Percentiles rank a stretch among this genome's conserved stretches.
phyloP scores from a whole-genome alignment of 2,797 vertebrate species.

The Halcyon chelicuti region DNA sequence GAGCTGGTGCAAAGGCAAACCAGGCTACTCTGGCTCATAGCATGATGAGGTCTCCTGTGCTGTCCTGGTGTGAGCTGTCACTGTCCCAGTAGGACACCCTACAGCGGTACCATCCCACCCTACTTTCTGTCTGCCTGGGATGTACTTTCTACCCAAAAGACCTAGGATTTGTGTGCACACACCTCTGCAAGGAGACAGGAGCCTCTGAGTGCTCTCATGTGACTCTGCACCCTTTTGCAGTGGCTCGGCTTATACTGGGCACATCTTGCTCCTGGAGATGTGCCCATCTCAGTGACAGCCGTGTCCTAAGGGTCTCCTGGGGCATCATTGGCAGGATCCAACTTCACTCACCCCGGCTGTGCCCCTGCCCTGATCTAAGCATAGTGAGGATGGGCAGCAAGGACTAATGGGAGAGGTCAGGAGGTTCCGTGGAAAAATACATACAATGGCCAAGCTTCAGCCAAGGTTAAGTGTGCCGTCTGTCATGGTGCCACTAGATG shows the following conservation, averaged over 20 bases:
- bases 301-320: fast-evolving
- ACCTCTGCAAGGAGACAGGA: neutral
- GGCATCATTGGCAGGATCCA: fast-evolving
- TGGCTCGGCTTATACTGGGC: neutral
- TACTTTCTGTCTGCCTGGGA: neutral
- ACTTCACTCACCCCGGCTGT: neutral
- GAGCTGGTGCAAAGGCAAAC: neutral
- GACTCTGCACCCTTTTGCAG: neutral
- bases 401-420: neutral
- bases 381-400: fast-evolving
- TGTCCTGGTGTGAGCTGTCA: neutral
- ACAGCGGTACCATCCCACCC: too few species aligned
- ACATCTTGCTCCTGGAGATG: neutral
- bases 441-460: neutral
- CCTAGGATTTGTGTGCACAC: fast-evolving
- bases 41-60: fast-evolving
- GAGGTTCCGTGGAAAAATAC: fast-evolving
- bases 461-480: neutral
- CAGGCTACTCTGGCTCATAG: fast-evolving
- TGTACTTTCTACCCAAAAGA: fast-evolving
- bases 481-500: slow-evolving; percentile 61
- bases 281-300: neutral
- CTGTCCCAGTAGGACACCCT: neutral
- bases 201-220: fast-evolving
- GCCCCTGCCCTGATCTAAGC: too few species aligned